Percentiles rank a stretch among this genome's conserved stretches.
phyloP scores from a whole-genome alignment of 2,888 invertebrate genomes.

The Malachius bipustulatus region DNA sequence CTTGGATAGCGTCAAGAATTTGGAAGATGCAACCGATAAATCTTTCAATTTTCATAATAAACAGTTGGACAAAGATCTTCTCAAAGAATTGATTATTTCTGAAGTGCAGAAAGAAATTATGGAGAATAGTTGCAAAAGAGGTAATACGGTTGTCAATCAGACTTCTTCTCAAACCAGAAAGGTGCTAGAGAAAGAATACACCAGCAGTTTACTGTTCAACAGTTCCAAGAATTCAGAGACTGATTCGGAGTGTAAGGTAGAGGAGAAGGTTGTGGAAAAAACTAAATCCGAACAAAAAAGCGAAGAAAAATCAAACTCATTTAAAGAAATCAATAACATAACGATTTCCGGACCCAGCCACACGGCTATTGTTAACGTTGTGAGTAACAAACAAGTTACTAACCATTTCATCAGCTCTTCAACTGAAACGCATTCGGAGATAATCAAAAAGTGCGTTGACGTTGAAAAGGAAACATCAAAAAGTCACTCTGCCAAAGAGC shows the following conservation, averaged over 20 bases:
- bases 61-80: slow-evolving; percentile 4
- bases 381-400: slow-evolving; percentile 14
- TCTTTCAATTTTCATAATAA: neutral
- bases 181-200: neutral
- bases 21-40: slow-evolving; percentile 37
- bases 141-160: neutral
- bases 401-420: slow-evolving; percentile 8
- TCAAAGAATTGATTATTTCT: slow-evolving; percentile 2
- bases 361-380: slow-evolving; percentile 29
- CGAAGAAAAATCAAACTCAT: neutral
- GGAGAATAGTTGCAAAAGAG: neutral
- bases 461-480: slow-evolving; percentile 21
- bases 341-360: slow-evolving; percentile 33
- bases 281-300: neutral
- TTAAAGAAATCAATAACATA: slow-evolving; percentile 17
- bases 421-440: slow-evolving; percentile 9
- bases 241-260: neutral
- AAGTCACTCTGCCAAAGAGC: slow-evolving; percentile 25
- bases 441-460: slow-evolving; percentile 7
- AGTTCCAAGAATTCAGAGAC: neutral
- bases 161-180: neutral
- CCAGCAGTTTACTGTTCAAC: neutral
- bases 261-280: slow-evolving; percentile 1
- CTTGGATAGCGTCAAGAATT: slow-evolving; percentile 47
- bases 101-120: slow-evolving; percentile 10